A percentile compares a stretch with the other conserved stretches of the same genome.
phyloP scores from a whole-genome alignment of 2,113 vertebrate species.

The Ovis aries region ARS-UI_Ramb_v3.0 NC_056056.1:144253001-144253500 shows the following conservation, averaged over 20 bases:
- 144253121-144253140: accelerated
- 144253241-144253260: background rate
- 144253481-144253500: background rate
- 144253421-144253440: background rate
- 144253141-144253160: background rate
- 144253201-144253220: background rate
- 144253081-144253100: background rate
- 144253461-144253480: background rate
- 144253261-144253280: background rate
- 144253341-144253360: background rate
- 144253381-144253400: background rate
- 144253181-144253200: background rate
- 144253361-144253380: background rate
- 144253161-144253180: background rate
- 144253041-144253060: background rate
- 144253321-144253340: background rate
- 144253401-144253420: background rate
- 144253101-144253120: background rate
- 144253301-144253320: background rate
- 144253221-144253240: background rate
- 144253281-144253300: background rate
- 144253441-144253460: background rate
- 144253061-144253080: background rate
- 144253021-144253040: background rate
- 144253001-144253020: background rate